Evolutionary conservation across 2,113 vertebrate genomes (phyloP), one percentile per base, ranked within the genome.

Genomic region (Lophius piscatorius): DNA sequence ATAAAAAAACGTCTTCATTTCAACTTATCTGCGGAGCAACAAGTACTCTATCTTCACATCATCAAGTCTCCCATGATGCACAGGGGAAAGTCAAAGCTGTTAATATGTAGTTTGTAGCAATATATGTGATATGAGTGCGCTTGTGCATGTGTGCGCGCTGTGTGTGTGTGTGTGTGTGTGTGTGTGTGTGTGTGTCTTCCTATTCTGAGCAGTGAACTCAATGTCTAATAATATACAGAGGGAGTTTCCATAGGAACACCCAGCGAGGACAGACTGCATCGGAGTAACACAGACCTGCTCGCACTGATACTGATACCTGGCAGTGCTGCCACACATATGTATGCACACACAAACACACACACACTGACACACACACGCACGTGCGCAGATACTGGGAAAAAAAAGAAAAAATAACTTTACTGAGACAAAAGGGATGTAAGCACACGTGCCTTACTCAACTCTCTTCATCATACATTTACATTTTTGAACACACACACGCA

Each of bases 191-290:
- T 72, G 63, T 65, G 62, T 82, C 74, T 73, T 70, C 79, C 80
- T 86, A 76, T 80, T 86, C 74, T 76, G 71, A 80, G 79, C 79
- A 21, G 67, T 74, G 74, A 78, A 86, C 79, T 81, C 49, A 46
- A 78, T 73, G 72, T 82, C 85, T 88, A 87, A 89, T 87, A 82
- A 89, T 89, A 86, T 70, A 86, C 76, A 62, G 72, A 74, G 70
- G 76, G 73, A 86, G 87, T 89, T 89, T 89, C 84, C 87, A 89
- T 89, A 89, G 87, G 87, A 89, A 89, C 85, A 86, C 84, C 87
- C 85, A 64, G 80, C 4, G 65, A 85, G 78, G 73, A 86, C 83
- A 83, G 78, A 81, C 80, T 85, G 84, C 74, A 68, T 76, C 81
- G 50, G 84, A 86, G 82, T 87, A 89, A 84, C 80, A 78, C 76